These are phyloP conservation scores for Mya arenaria DNA, from an alignment of 1,140 invertebrate species.

Conservation along the genomic window DNA sequence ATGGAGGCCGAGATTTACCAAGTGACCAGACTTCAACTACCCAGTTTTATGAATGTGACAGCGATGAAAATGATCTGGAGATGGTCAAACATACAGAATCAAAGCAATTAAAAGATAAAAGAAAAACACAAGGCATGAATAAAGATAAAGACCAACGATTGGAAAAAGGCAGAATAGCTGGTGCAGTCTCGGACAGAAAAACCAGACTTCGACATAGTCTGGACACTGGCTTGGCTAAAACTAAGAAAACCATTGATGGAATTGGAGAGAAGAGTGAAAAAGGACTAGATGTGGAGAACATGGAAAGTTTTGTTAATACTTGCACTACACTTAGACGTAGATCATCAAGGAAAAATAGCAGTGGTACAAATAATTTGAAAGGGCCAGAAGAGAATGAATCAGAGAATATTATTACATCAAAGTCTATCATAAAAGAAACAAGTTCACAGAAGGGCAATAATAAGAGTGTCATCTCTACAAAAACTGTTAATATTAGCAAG, in stretches of 20 bases:
- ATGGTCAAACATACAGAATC: not conserved
- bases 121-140: not conserved
- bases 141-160: not conserved
- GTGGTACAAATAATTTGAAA: not conserved
- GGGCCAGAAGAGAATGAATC: not conserved
- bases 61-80: slow-evolving; percentile 11
- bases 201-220: slow-evolving; percentile 8
- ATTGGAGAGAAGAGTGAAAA: too few relatives aligned
- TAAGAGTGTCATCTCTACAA: too few relatives aligned
- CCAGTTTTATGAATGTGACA: slow-evolving; percentile 61
- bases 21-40: slow-evolving; percentile 62
- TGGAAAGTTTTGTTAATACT: too few relatives aligned
- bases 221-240: too few relatives aligned
- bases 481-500: too few relatives aligned
- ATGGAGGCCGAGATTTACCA: slow-evolving; percentile 13
- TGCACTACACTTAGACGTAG: not conserved
- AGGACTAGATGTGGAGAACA: too few relatives aligned
- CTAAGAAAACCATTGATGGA: too few relatives aligned
- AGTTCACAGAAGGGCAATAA: too few relatives aligned
- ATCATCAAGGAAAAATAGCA: not conserved
- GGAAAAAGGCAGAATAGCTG: not conserved
- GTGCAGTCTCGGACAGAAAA: not conserved
- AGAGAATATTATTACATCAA: too few relatives aligned
- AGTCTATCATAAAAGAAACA: too few relatives aligned
- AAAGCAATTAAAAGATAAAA: not conserved